Conservation (phyloP, 2,797 vertebrate species). For the Brachymystax lenok region DNA sequence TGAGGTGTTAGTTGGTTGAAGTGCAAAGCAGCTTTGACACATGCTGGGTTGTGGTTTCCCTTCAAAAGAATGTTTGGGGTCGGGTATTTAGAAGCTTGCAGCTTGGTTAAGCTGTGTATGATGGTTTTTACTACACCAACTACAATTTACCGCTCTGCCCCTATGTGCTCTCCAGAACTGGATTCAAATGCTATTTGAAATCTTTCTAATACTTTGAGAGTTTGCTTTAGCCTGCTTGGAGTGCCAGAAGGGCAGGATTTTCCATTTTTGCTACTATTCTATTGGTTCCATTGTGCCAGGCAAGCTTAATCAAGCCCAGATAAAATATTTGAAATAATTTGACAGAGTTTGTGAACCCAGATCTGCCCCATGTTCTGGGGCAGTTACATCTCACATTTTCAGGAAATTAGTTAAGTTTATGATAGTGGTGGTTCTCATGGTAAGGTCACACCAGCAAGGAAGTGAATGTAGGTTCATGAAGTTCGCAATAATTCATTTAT, state of each 20-base stretch:
- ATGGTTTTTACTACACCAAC: background rate
- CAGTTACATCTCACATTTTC: background rate
- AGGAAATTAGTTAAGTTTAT: slow-evolving; percentile 1
- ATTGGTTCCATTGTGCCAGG: too few species aligned
- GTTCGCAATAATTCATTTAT: too few species aligned
- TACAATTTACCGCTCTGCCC: background rate
- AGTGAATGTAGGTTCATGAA: background rate
- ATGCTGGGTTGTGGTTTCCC: slow-evolving; percentile 13
- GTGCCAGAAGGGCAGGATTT: background rate
- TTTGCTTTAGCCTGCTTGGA: background rate
- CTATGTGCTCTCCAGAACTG: background rate
- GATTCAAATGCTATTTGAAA: background rate
- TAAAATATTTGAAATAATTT: background rate
- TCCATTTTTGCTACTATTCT: too few species aligned
- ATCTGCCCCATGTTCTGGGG: background rate
- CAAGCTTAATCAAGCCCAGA: too few species aligned
- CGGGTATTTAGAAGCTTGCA: background rate
- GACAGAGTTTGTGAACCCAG: background rate
- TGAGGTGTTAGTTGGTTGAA: background rate
- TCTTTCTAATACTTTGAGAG: background rate
- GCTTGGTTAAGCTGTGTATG: background rate
- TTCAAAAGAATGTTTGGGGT: slow-evolving; percentile 6
- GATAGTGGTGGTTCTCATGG: background rate
- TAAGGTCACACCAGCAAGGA: background rate
- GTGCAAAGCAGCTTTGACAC: background rate